phyloP scores from a whole-genome alignment of 92 coral and sea anemone species.

The Zoanthus sociatus region DNA sequence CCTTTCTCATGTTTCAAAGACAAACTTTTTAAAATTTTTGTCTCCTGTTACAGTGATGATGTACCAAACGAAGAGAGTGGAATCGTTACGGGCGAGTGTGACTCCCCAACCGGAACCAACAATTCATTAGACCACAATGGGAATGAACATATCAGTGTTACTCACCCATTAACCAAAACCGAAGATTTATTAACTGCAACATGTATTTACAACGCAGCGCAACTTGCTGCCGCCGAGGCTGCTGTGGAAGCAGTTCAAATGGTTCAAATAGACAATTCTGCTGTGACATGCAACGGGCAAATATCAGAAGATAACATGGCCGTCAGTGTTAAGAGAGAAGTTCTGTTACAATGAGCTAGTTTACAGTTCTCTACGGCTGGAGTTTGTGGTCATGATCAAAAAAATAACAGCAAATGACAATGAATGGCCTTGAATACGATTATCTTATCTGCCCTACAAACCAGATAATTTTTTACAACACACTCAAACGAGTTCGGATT shows the following conservation, averaged over 20 bases:
- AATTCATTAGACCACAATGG: slow-evolving; percentile 29
- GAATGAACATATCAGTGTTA: slow-evolving; percentile 11
- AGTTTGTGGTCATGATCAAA: not conserved
- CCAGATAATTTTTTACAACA: slow-evolving; percentile 29
- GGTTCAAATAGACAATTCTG: slow-evolving; percentile 24
- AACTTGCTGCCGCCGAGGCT: slow-evolving; percentile 39
- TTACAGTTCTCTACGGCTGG: not conserved
- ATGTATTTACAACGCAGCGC: slow-evolving; percentile 43
- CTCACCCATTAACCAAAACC: slow-evolving; percentile 31
- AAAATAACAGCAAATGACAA: slow-evolving; percentile 3
- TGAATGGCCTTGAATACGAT: slow-evolving; percentile 10
- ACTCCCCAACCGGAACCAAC: slow-evolving; percentile 24
- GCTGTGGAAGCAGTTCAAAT: slow-evolving; percentile 32
- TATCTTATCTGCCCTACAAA: slow-evolving; percentile 1
- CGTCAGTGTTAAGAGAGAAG: slow-evolving; percentile 54
- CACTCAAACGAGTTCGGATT: not conserved
- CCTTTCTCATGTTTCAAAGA: slow-evolving; percentile 56
- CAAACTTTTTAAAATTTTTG: slow-evolving; percentile 42
- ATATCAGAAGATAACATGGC: slow-evolving; percentile 45
- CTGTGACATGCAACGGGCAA: slow-evolving; percentile 48
- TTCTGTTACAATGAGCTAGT: slow-evolving; percentile 22
- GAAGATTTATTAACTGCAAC: slow-evolving; percentile 37
- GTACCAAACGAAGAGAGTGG: slow-evolving; percentile 13
- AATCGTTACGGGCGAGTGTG: not conserved
- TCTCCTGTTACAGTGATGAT: slow-evolving; percentile 44